These are phyloP conservation scores for Horisme vitalbata DNA, from an alignment of 2,888 invertebrate species.

Conservation along the genomic window DNA sequence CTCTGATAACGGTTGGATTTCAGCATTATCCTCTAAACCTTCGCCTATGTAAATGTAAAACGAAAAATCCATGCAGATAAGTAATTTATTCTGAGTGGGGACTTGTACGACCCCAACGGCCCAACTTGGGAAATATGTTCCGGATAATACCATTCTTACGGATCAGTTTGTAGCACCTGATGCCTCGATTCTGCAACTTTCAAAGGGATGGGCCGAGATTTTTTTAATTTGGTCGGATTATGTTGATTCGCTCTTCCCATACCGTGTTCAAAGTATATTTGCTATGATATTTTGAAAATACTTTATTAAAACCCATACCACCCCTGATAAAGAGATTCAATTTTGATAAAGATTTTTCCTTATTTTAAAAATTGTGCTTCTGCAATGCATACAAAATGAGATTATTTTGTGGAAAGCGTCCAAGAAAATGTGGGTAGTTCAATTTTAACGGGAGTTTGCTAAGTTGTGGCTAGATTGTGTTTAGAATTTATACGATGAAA, in stretches of 20 bases:
- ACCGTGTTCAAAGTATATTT: slow-evolving; percentile 26
- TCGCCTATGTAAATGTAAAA: slow-evolving; percentile 48
- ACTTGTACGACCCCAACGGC: slow-evolving; percentile 52
- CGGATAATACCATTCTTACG: slow-evolving; percentile 70
- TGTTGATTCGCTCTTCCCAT: slow-evolving; percentile 17
- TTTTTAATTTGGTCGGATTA: slow-evolving; percentile 49
- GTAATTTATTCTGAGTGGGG: slow-evolving; percentile 76
- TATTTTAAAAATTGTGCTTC: slow-evolving; percentile 17
- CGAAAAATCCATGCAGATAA: slow-evolving; percentile 52
- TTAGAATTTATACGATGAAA: not conserved
- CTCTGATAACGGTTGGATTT: slow-evolving; percentile 26
- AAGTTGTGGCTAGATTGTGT: slow-evolving; percentile 4
- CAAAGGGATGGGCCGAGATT: slow-evolving; percentile 48
- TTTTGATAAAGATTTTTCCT: slow-evolving; percentile 24
- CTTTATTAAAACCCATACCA: slow-evolving; percentile 15
- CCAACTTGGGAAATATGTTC: slow-evolving; percentile 67
- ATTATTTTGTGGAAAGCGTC: slow-evolving; percentile 23
- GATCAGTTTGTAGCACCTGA: slow-evolving; percentile 77
- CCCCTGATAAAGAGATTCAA: slow-evolving; percentile 18
- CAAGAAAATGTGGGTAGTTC: slow-evolving; percentile 18
- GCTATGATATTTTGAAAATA: slow-evolving; percentile 10
- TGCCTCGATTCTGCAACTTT: slow-evolving; percentile 54
- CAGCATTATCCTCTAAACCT: slow-evolving; percentile 35
- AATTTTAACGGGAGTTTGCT: slow-evolving; percentile 10
- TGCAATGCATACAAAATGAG: slow-evolving; percentile 27